phyloP scores from a whole-genome alignment of 1,140 invertebrate species.

The Latrodectus geometricus region DNA sequence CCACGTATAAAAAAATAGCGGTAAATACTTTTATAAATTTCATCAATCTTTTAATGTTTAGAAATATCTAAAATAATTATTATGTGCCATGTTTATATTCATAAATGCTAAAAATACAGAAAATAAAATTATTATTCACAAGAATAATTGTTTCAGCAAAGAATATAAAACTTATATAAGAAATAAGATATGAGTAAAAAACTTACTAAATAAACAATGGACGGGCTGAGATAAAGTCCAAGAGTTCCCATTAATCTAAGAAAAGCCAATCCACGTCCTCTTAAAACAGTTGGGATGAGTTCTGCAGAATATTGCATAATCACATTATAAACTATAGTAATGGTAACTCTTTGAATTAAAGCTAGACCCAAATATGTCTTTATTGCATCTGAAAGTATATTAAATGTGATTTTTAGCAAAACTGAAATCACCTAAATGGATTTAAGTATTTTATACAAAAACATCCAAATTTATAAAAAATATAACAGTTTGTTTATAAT shows the following conservation, averaged over 20 bases:
- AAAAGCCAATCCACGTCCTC: slow-evolving; percentile 65
- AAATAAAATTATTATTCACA: too few species aligned
- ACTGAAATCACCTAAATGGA: not conserved
- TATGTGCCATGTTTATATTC: too few species aligned
- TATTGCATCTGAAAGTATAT: slow-evolving; percentile 16
- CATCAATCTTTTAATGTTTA: too few species aligned
- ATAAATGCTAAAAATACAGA: too few species aligned
- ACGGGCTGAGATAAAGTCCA: slow-evolving; percentile 72
- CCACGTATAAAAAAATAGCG: too few species aligned
- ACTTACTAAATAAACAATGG: slow-evolving; percentile 71
- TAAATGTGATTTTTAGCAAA: not conserved
- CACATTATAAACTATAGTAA: slow-evolving; percentile 63
- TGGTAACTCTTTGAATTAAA: slow-evolving; percentile 59
- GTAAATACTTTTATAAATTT: too few species aligned
- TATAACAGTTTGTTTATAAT: too few species aligned
- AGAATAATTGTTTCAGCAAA: too few species aligned
- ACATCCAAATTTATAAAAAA: not conserved
- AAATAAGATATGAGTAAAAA: not conserved
- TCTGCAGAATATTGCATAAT: slow-evolving; percentile 65
- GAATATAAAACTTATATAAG: too few species aligned
- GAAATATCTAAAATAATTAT: too few species aligned
- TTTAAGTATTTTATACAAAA: not conserved
- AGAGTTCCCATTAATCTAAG: slow-evolving; percentile 72
- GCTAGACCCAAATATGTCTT: slow-evolving; percentile 42
- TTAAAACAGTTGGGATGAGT: slow-evolving; percentile 65